phyloP scores from a whole-genome alignment of 2,888 invertebrate species.

The Catocala nupta region DNA sequence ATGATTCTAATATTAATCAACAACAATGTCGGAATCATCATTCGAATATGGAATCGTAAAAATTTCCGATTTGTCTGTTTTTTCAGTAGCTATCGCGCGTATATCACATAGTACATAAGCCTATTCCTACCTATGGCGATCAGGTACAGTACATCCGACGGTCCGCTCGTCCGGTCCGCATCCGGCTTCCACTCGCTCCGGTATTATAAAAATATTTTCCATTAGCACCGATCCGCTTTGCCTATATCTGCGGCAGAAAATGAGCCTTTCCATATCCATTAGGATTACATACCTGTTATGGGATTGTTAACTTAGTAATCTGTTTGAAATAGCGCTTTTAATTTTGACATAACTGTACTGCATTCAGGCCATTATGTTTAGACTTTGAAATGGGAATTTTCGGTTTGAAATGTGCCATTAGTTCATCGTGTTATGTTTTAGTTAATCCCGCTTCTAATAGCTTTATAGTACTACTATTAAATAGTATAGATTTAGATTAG shows the following conservation, averaged over 20 bases:
- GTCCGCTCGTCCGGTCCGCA: slow-evolving; percentile 32
- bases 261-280: slow-evolving; percentile 49
- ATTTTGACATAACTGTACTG: slow-evolving; percentile 1
- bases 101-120: background rate
- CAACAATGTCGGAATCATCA: too few relatives aligned
- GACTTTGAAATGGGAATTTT: background rate
- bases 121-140: slow-evolving; percentile 44
- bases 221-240: slow-evolving; percentile 55
- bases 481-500: too few relatives aligned
- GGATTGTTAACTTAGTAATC: slow-evolving; percentile 28
- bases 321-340: background rate
- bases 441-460: too few relatives aligned
- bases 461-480: too few relatives aligned
- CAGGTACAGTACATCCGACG: slow-evolving; percentile 53
- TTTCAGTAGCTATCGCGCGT: too few relatives aligned
- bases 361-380: background rate
- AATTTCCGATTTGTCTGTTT: too few relatives aligned
- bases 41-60: too few relatives aligned
- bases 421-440: too few relatives aligned
- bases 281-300: slow-evolving; percentile 53
- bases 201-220: slow-evolving; percentile 63
- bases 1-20: too few relatives aligned
- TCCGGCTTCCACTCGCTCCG: slow-evolving; percentile 58
- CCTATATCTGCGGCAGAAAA: slow-evolving; percentile 19
- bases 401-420: too few relatives aligned